These are phyloP conservation scores for Melanogrammus aeglefinus DNA, from an alignment of 2,797 vertebrate species.

Conservation along the genomic window DNA sequence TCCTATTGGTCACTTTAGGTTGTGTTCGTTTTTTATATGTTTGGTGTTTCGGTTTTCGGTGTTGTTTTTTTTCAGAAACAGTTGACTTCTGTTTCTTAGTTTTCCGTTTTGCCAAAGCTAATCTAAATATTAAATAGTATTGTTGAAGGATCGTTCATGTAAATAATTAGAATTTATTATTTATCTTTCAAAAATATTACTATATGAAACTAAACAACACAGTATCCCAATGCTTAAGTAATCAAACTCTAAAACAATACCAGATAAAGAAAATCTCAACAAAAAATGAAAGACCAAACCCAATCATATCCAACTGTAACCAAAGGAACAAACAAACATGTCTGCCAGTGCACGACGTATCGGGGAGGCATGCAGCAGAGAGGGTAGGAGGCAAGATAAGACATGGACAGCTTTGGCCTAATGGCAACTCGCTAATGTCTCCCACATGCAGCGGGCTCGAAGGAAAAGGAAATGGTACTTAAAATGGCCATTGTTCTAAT, in stretches of 20 bases:
- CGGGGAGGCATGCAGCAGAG: constrained; percentile 29
- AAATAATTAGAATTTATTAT: not conserved
- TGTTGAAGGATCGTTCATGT: not conserved
- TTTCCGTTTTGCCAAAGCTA: not conserved
- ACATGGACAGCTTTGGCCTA: constrained; percentile 57
- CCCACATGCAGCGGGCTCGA: constrained; percentile 66
- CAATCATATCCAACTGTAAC: not conserved
- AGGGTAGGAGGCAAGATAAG: constrained; percentile 57
- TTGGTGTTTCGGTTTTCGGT: not conserved
- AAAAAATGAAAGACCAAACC: not conserved
- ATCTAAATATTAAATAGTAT: not conserved
- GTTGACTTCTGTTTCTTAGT: too few species aligned
- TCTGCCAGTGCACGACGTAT: constrained; percentile 25
- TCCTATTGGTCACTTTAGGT: not conserved
- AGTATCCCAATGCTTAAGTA: not conserved
- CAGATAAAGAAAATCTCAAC: not conserved
- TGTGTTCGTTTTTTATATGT: not conserved
- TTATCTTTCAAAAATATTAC: not conserved
- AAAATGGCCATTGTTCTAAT: constrained; percentile 76
- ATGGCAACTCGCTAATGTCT: constrained; percentile 70
- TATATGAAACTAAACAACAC: not conserved
- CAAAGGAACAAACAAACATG: constrained; percentile 1
- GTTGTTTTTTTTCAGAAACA: not conserved
- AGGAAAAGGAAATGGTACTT: constrained; percentile 70
- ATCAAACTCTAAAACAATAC: not conserved